A percentile compares a stretch with the other conserved stretches of the same genome.
Conservation (phyloP, 2,888 invertebrate species). For the Neocrepidodera transversa region DNA sequence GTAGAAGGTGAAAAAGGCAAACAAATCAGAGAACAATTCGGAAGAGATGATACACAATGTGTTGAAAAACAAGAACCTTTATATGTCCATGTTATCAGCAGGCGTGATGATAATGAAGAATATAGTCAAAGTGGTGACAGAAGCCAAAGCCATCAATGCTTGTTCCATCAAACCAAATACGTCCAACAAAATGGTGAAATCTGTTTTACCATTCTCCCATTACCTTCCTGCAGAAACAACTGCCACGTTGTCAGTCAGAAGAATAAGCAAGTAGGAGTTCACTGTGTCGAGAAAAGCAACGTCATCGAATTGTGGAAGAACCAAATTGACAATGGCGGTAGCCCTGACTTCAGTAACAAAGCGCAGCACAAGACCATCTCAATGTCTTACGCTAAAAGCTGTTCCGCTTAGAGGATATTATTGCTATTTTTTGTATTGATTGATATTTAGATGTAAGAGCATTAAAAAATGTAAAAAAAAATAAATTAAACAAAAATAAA, state of each 20-base stretch:
- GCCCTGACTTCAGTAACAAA: conserved; percentile 62
- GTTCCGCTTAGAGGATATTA: conserved; percentile 16
- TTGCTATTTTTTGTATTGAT: conserved; percentile 14
- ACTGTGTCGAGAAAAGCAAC: conserved; percentile 57
- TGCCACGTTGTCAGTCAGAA: conserved; percentile 55
- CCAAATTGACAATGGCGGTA: conserved; percentile 62
- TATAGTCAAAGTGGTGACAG: neutral
- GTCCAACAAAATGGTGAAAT: conserved; percentile 63
- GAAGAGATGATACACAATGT: conserved; percentile 58
- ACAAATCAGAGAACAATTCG: conserved; percentile 46
- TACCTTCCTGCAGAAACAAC: conserved; percentile 63
- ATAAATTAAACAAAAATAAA: conserved; percentile 8
- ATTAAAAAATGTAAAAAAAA: conserved; percentile 31
- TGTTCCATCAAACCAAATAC: conserved; percentile 62
- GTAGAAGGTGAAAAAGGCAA: conserved; percentile 60
- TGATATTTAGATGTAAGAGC: conserved; percentile 29
- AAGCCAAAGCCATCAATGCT: neutral
- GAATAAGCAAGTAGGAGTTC: conserved; percentile 60
- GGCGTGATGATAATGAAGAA: neutral
- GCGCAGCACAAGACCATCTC: conserved; percentile 52
- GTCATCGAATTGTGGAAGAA: conserved; percentile 51
- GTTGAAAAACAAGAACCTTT: conserved; percentile 45
- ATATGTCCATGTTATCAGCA: conserved; percentile 59
- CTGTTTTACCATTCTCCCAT: conserved; percentile 68
- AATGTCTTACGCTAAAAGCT: conserved; percentile 54